These are phyloP conservation scores for Vidua chalybeata DNA, from an alignment of 2,113 vertebrate species.

Conservation along the genomic window DNA sequence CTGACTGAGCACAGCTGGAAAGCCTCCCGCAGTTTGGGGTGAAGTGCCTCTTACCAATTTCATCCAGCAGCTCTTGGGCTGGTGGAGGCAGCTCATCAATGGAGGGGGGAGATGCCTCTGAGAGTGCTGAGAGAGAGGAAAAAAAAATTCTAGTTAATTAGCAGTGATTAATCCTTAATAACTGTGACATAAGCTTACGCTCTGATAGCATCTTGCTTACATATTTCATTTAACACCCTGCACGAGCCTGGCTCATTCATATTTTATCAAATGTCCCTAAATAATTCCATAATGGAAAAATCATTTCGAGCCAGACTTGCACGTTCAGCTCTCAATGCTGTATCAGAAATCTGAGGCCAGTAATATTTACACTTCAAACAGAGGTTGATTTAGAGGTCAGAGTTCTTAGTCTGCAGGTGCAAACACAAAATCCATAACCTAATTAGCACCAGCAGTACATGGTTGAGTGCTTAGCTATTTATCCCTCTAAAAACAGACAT, in stretches of 20 bases:
- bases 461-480: neutral
- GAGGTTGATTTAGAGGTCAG: neutral
- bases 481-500: neutral
- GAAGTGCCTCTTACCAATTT: constrained; percentile 70
- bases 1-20: neutral
- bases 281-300: neutral
- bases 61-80: constrained; percentile 72
- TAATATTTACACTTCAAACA: neutral
- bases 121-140: neutral
- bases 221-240: neutral
- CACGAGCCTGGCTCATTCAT: neutral
- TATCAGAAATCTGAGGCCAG: neutral
- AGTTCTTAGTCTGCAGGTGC: neutral
- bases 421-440: neutral
- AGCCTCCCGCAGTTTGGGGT: neutral
- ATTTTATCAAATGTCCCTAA: constrained; percentile 5
- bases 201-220: constrained; percentile 27
- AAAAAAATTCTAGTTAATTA: constrained; percentile 25
- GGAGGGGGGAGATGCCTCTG: constrained; percentile 2
- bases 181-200: neutral
- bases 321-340: neutral
- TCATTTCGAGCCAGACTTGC: neutral
- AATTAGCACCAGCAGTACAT: neutral
- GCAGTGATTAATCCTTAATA: constrained; percentile 49
- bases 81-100: constrained; percentile 70